Percentiles rank a stretch among this genome's conserved stretches.
Evolutionary conservation across 2,797 vertebrate genomes (phyloP).

Genomic region (Agapornis canus): DNA sequence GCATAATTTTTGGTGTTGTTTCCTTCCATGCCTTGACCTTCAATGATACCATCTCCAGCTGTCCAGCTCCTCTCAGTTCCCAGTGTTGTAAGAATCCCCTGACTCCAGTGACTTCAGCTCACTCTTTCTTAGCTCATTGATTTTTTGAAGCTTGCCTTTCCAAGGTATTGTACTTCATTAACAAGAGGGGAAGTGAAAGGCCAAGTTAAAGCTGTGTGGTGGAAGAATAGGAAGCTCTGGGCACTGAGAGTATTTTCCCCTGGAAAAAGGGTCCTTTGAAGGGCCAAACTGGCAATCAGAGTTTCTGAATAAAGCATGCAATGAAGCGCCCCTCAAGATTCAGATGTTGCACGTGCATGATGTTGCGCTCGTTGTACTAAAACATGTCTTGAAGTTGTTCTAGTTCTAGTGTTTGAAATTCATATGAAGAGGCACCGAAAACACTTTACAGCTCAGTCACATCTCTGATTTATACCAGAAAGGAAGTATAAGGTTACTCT

Average conservation of each 20-base stretch:
- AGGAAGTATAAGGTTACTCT: not conserved
- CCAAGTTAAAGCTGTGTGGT: not conserved
- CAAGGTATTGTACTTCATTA: not conserved
- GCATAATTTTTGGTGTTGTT: not conserved
- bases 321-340: not conserved
- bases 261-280: not conserved
- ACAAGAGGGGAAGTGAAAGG: not conserved
- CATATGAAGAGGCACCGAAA: not conserved
- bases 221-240: not conserved
- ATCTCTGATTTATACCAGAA: conserved; percentile 13
- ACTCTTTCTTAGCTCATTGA: not conserved
- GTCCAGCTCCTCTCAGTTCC: not conserved
- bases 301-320: not conserved
- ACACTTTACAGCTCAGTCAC: not conserved
- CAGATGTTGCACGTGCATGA: rapidly evolving
- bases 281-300: not conserved
- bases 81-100: not conserved
- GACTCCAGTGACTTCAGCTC: not conserved
- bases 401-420: not conserved
- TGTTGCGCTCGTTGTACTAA: not conserved
- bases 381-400: not conserved
- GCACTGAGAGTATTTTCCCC: rapidly evolving
- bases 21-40: not conserved
- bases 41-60: not conserved
- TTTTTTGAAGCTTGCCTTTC: not conserved